Percentiles rank a stretch among this genome's conserved stretches.
These are phyloP conservation scores for Dusona sp. DNA, from an alignment of 2,888 invertebrate species.

Conservation along the genomic window DNA sequence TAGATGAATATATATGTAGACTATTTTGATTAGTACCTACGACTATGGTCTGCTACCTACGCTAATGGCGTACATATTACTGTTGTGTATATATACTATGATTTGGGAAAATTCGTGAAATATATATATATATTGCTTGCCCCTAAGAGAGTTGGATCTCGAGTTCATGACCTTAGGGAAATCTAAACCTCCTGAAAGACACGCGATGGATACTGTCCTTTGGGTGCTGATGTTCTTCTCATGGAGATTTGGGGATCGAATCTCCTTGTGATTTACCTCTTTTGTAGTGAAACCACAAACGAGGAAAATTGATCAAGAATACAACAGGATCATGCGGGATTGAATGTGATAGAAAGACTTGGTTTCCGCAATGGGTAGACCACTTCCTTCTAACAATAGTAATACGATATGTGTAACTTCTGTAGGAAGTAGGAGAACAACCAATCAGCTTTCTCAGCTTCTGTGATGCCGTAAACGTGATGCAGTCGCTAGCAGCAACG, in stretches of 20 bases:
- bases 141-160: conserved; percentile 25
- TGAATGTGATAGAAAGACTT: conserved; percentile 40
- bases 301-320: conserved; percentile 58
- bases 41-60: conserved; percentile 24
- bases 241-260: conserved; percentile 52
- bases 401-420: conserved; percentile 18
- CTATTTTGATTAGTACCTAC: conserved; percentile 20
- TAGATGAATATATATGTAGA: conserved; percentile 25
- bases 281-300: conserved; percentile 55
- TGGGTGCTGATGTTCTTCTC: conserved; percentile 34
- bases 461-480: conserved; percentile 19
- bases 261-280: conserved; percentile 47
- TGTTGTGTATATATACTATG: conserved; percentile 12
- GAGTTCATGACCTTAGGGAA: conserved; percentile 43
- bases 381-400: conserved; percentile 9
- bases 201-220: conserved; percentile 29
- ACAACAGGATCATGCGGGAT: conserved; percentile 52
- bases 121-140: conserved; percentile 2
- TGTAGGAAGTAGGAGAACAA: conserved; percentile 22
- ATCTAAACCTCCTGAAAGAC: conserved; percentile 54
- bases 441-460: conserved; percentile 44
- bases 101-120: conserved; percentile 37
- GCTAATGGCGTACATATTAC: neutral
- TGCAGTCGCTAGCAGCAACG: conserved; percentile 1
- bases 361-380: conserved; percentile 26